Percentiles rank a stretch among this genome's conserved stretches.
Conservation (phyloP, 2,797 vertebrate genomes). For the Pangasius krempfi region DNA sequence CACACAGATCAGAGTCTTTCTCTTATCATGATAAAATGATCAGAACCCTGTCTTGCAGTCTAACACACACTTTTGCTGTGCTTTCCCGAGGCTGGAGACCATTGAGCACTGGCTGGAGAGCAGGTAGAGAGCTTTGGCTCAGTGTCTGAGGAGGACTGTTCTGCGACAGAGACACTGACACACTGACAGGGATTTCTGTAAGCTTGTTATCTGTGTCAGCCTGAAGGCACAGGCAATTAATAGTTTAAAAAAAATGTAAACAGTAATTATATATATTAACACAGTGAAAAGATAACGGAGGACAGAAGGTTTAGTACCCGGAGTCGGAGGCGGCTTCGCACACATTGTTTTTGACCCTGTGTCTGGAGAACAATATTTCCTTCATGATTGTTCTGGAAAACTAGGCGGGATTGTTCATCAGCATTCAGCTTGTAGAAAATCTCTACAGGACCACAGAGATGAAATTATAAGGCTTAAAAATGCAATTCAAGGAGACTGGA, state of each 20-base stretch:
- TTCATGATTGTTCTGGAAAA: constrained; percentile 66
- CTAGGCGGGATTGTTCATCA: constrained; percentile 77
- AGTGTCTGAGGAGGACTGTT: constrained; percentile 61
- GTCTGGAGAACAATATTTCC: constrained; percentile 70
- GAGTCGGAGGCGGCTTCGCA: constrained; percentile 71
- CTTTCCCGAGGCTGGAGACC: constrained; percentile 74
- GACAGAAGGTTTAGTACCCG: constrained; percentile 70
- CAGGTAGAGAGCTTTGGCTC: constrained; percentile 67
- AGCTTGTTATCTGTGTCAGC: constrained; percentile 84
- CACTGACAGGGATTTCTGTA: constrained; percentile 79
- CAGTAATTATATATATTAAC: background rate
- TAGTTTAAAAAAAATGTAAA: background rate
- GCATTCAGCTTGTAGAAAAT: constrained; percentile 79
- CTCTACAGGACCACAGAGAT: constrained; percentile 62
- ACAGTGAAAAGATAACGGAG: background rate
- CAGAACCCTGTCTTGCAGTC: background rate
- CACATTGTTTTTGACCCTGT: constrained; percentile 75
- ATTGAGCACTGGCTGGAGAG: constrained; percentile 81
- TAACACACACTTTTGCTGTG: constrained; percentile 33
- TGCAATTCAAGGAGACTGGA: no score
- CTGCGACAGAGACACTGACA: constrained; percentile 75
- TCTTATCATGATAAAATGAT: background rate
- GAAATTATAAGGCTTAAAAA: constrained; percentile 31
- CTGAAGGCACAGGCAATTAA: constrained; percentile 62
- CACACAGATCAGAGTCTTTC: background rate